These are phyloP conservation scores for Drosophila seclusa DNA, from an alignment of 2,888 invertebrate species.

Conservation along the genomic window DNA sequence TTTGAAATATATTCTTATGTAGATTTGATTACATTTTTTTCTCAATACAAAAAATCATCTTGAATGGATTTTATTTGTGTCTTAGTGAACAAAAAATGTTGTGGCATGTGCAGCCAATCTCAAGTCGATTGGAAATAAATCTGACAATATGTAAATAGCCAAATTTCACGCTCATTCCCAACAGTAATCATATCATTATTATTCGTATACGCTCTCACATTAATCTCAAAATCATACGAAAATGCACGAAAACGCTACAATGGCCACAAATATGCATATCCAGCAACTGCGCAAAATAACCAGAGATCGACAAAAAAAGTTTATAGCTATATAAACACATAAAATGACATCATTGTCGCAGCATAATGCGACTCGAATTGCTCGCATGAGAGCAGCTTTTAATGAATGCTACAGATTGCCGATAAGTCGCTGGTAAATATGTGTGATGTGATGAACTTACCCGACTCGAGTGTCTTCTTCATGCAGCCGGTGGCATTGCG, in stretches of 20 bases:
- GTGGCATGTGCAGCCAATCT: neutral
- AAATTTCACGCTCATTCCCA: constrained; percentile 4
- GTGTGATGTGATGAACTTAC: constrained; percentile 66
- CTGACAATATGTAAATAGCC: constrained; percentile 17
- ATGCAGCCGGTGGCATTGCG: constrained; percentile 84
- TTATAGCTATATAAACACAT: constrained; percentile 1
- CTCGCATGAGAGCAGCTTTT: constrained; percentile 15
- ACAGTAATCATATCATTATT: constrained; percentile 45
- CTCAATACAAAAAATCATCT: neutral
- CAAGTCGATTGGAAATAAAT: neutral
- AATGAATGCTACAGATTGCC: constrained; percentile 17
- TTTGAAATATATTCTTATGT: neutral
- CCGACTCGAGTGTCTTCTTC: constrained; percentile 81
- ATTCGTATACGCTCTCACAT: constrained; percentile 38
- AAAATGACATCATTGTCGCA: constrained; percentile 56
- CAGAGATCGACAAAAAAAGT: constrained; percentile 2
- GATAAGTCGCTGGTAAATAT: neutral
- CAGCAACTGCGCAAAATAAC: constrained; percentile 39
- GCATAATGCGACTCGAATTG: constrained; percentile 21
- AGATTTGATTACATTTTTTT: neutral
- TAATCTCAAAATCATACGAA: constrained; percentile 48
- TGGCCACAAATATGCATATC: constrained; percentile 8
- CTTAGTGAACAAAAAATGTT: neutral
- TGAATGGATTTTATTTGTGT: neutral
- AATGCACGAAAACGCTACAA: constrained; percentile 51